Evolutionary conservation across 2,797 vertebrate genomes (phyloP).

Genomic region (Cheracebus regulus): DNA sequence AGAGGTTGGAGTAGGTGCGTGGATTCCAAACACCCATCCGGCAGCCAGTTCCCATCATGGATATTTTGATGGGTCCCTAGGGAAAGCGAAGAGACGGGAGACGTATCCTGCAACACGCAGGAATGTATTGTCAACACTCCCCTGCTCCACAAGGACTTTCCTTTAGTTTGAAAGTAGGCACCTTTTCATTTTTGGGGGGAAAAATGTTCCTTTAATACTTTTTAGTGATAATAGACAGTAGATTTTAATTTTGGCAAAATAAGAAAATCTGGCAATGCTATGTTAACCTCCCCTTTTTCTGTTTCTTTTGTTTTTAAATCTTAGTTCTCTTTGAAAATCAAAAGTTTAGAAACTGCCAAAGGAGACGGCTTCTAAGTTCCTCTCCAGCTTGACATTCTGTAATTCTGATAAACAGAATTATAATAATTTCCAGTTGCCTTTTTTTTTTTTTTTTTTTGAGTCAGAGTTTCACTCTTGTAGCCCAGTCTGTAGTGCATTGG

Average conservation of each 20-base stretch:
- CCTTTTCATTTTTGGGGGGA: neutral
- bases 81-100: neutral
- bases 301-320: neutral
- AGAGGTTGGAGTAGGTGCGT: neutral
- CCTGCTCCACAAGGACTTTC: neutral
- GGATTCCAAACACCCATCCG: neutral
- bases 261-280: neutral
- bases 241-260: constrained; percentile 8
- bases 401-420: constrained; percentile 16
- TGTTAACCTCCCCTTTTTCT: neutral
- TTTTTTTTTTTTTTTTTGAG: neutral
- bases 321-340: neutral
- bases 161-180: constrained; percentile 19
- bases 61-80: neutral
- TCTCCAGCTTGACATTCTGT: neutral
- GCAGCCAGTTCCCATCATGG: neutral
- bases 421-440: neutral
- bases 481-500: neutral
- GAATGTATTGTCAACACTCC: neutral
- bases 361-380: neutral
- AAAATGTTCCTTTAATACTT: neutral
- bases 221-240: neutral
- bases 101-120: neutral
- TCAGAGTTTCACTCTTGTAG: neutral
- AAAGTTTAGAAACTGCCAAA: neutral